A percentile compares a stretch with the other conserved stretches of the same genome.
Conservation (phyloP, 1,140 invertebrate species). For the Eufriesea mexicana region DNA sequence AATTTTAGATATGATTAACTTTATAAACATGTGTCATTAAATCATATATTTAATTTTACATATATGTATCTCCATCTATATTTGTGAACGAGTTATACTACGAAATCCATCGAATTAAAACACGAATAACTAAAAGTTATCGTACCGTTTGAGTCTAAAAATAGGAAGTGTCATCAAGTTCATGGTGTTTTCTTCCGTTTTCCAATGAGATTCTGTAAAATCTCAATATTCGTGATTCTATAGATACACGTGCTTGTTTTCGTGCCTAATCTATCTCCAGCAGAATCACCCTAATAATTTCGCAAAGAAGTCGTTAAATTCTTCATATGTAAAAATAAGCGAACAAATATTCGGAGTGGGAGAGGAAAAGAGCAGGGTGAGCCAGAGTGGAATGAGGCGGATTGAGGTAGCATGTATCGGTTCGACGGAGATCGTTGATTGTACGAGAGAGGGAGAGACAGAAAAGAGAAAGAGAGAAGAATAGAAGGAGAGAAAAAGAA, state of each 20-base stretch:
- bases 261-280: too few species aligned
- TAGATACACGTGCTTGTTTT: not conserved
- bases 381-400: not conserved
- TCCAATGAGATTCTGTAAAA: not conserved
- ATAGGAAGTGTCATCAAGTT: too few species aligned
- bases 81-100: not conserved
- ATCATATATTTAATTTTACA: not conserved
- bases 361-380: not conserved
- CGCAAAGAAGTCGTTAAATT: not conserved
- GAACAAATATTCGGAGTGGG: not conserved
- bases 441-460: not conserved
- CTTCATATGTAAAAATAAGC: slow-evolving; percentile 18
- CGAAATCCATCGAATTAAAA: not conserved
- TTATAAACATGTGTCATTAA: not conserved
- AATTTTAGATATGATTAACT: not conserved
- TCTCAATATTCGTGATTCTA: not conserved
- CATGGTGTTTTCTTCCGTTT: not conserved
- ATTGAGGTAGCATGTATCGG: slow-evolving; percentile 25
- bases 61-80: too few species aligned
- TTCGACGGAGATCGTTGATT: slow-evolving; percentile 13
- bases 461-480: not conserved
- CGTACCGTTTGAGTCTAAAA: not conserved
- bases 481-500: not conserved
- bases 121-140: not conserved
- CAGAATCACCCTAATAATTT: not conserved